Conservation (phyloP, 2,888 invertebrate genomes). For the Hirtodrosophila duncani region DNA sequence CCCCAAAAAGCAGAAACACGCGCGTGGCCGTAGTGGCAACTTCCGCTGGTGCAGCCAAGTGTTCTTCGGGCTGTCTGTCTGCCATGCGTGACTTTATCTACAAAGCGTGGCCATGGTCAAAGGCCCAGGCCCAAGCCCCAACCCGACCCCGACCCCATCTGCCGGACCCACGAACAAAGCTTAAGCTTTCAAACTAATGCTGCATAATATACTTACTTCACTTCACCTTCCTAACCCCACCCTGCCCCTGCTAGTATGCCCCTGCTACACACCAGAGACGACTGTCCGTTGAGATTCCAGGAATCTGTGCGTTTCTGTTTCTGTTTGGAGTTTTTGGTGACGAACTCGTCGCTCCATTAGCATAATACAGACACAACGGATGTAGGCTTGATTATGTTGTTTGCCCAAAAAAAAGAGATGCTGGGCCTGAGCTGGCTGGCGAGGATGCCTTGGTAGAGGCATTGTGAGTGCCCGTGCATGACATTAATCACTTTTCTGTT, state of each 20-base stretch:
- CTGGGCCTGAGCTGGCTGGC: no score
- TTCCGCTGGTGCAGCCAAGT: slow-evolving; percentile 50
- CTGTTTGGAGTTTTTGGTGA: slow-evolving; percentile 52
- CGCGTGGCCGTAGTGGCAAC: slow-evolving; percentile 64
- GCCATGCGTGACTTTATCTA: slow-evolving; percentile 63
- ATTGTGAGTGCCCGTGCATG: slow-evolving; percentile 23
- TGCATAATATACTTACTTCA: no score
- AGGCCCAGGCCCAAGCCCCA: slow-evolving; percentile 19
- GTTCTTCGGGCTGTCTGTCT: slow-evolving; percentile 30
- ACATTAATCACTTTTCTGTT: slow-evolving; percentile 66
- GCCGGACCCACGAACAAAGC: background rate
- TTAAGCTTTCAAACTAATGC: slow-evolving; percentile 36
- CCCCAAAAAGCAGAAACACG: slow-evolving; percentile 28
- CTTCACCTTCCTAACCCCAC: no score
- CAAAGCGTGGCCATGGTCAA: slow-evolving; percentile 45
- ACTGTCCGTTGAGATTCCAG: slow-evolving; percentile 39
- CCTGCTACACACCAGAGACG: slow-evolving; percentile 1
- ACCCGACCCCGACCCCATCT: no score
- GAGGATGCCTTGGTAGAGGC: slow-evolving; percentile 15
- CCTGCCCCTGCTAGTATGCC: no score
- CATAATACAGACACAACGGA: slow-evolving; percentile 55
- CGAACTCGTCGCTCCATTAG: slow-evolving; percentile 65
- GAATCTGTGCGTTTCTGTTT: slow-evolving; percentile 41
- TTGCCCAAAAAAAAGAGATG: slow-evolving; percentile 34
- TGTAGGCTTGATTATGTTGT: slow-evolving; percentile 71